A percentile compares a stretch with the other conserved stretches of the same genome.
These are phyloP conservation scores for Rhingia campestris DNA, from an alignment of 2,888 invertebrate genomes.

Conservation along the genomic window DNA sequence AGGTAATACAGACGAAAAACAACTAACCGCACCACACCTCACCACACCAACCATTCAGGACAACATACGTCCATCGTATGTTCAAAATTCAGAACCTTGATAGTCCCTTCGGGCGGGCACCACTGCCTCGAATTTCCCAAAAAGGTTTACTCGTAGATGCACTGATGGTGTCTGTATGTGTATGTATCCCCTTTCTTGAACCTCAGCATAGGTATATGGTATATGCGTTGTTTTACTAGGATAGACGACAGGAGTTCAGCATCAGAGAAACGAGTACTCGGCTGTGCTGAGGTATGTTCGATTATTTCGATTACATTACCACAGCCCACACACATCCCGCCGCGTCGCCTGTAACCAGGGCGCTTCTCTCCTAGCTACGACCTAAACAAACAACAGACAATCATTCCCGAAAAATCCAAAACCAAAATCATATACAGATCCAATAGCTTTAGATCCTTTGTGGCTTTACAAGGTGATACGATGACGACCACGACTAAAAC, in stretches of 20 bases:
- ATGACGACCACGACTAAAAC: too few relatives aligned
- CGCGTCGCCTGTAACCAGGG: neutral
- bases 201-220: neutral
- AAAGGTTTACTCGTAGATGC: constrained; percentile 6
- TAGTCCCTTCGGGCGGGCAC: constrained; percentile 11
- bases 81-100: constrained; percentile 33
- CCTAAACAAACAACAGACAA: constrained; percentile 32
- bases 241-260: constrained; percentile 15
- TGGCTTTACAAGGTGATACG: constrained; percentile 25
- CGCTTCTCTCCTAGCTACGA: neutral
- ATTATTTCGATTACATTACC: constrained; percentile 48
- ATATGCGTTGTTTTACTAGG: constrained; percentile 8
- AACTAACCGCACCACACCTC: neutral
- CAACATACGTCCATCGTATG: neutral
- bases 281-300: constrained; percentile 8
- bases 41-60: neutral
- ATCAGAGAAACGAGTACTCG: constrained; percentile 3
- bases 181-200: constrained; percentile 9
- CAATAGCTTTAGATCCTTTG: constrained; percentile 29
- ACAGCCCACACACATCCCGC: neutral
- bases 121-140: constrained; percentile 13
- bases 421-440: constrained; percentile 10
- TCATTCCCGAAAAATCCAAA: constrained; percentile 3
- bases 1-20: constrained; percentile 26
- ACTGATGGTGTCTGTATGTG: neutral